Evolutionary conservation across 1,140 invertebrate genomes (phyloP).

Genomic region (Theocolax elegans): DNA sequence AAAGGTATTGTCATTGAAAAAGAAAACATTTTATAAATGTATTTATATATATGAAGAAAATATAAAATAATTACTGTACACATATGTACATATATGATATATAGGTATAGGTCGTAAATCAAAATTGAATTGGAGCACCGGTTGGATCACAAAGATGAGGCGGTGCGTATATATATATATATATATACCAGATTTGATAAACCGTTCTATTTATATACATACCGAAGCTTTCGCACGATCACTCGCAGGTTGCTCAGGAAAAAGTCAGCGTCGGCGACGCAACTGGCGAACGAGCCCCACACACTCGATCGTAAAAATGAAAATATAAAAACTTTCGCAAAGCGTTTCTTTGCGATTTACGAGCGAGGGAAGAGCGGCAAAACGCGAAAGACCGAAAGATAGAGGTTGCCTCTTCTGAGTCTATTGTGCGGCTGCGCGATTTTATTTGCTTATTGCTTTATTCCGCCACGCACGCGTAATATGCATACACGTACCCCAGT

Average conservation of each 20-base stretch:
- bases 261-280: neutral
- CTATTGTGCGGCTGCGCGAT: conserved; percentile 54
- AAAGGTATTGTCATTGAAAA: too few relatives aligned
- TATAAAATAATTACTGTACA: too few relatives aligned
- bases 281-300: neutral
- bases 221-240: conserved; percentile 20
- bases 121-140: too few relatives aligned
- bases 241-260: neutral
- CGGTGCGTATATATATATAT: too few relatives aligned
- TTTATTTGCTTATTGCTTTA: conserved; percentile 63
- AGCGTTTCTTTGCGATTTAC: conserved; percentile 57
- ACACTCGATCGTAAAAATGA: conserved; percentile 52
- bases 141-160: too few relatives aligned
- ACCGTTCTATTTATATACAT: neutral
- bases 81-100: too few relatives aligned
- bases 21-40: too few relatives aligned
- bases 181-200: conserved; percentile 1
- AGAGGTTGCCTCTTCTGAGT: conserved; percentile 4
- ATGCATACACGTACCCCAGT: neutral
- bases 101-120: too few relatives aligned
- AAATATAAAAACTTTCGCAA: conserved; percentile 55
- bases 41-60: too few relatives aligned
- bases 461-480: conserved; percentile 41
- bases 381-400: neutral
- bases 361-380: conserved; percentile 8